phyloP scores from a whole-genome alignment of 2,797 vertebrate species.

The Sebastes glaucus region DNA sequence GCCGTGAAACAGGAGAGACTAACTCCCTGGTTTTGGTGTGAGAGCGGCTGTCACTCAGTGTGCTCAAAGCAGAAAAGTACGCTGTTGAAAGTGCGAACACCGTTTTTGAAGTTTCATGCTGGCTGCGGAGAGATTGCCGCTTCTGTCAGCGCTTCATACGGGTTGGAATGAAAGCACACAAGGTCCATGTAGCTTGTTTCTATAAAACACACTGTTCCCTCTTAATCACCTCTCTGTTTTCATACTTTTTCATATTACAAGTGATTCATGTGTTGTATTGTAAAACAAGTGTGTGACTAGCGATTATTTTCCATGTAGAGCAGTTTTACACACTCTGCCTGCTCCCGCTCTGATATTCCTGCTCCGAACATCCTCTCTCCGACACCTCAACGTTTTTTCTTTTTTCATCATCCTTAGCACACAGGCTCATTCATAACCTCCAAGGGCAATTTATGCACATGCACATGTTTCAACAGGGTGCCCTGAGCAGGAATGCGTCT shows the following conservation, averaged over 20 bases:
- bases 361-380: slow-evolving; percentile 58
- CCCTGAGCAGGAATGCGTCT: slow-evolving; percentile 68
- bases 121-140: background rate
- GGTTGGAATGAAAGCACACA: background rate
- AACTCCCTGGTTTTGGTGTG: slow-evolving; percentile 37
- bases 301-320: slow-evolving; percentile 48
- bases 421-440: slow-evolving; percentile 79
- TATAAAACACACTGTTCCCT: slow-evolving; percentile 19
- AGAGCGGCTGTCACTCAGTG: slow-evolving; percentile 57
- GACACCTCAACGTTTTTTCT: slow-evolving; percentile 57
- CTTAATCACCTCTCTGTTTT: slow-evolving; percentile 27
- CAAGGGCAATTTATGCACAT: slow-evolving; percentile 70
- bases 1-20: slow-evolving; percentile 64
- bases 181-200: slow-evolving; percentile 10
- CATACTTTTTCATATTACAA: slow-evolving; percentile 1
- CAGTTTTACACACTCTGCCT: slow-evolving; percentile 29
- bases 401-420: slow-evolving; percentile 52
- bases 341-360: slow-evolving; percentile 45
- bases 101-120: slow-evolving; percentile 32
- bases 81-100: slow-evolving; percentile 27
- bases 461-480: slow-evolving; percentile 71
- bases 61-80: slow-evolving; percentile 27
- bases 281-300: slow-evolving; percentile 29
- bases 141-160: slow-evolving; percentile 3
- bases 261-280: slow-evolving; percentile 20